Base-by-base conservation (phyloP, 2,888 invertebrate genomes). In the Zaprionus bogoriensis region DNA sequence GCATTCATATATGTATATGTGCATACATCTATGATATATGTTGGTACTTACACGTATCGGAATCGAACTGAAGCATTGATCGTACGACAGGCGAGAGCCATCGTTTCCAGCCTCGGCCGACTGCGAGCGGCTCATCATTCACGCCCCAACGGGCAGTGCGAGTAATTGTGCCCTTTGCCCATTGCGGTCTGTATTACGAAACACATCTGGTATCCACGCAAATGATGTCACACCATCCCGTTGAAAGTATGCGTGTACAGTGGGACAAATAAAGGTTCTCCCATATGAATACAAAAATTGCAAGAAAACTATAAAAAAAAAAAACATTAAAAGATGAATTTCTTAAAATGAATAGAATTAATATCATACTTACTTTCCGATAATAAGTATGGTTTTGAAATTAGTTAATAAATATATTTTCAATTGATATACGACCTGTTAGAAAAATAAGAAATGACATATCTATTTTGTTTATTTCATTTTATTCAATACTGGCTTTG, bases 131-230 rank as follows among this genome's bases (percentile, higher is more conserved):
- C 19, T 59, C 27, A 52, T 45, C 51, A 55, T 20, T 51, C 25
- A n/a, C 27, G 7, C 32, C n/a, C 19, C 23, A 36, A 25, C 22
- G 17, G 14, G 3, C 22, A 28, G 20, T 9, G 4, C 1, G 4
- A 32, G 3, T 23, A 14, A 46, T 9, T 42, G 10, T 53, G 57
- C 38, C 57, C 58, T 58, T 68, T 70, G 65, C 14, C 36, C 57
- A 50, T 6, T 7, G 9, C n/a, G 9, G 25, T 1, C 36, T 4
- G 12, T 20, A 10, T 27, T 44, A 32, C 19, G n/a, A 36, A 45
- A 53, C 27, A 19, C 25, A 27, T 5, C 23, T 27, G 42, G 38
- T 14, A 42, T 9, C 22, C n/a, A 22, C 22, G 14, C 22, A 10
- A 51, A 45, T 51, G 58, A 58, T 51, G 58, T 51, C 58, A 58